Evolutionary conservation across 2,888 invertebrate species (phyloP).

Genomic region (Polyommatus icarus): DNA sequence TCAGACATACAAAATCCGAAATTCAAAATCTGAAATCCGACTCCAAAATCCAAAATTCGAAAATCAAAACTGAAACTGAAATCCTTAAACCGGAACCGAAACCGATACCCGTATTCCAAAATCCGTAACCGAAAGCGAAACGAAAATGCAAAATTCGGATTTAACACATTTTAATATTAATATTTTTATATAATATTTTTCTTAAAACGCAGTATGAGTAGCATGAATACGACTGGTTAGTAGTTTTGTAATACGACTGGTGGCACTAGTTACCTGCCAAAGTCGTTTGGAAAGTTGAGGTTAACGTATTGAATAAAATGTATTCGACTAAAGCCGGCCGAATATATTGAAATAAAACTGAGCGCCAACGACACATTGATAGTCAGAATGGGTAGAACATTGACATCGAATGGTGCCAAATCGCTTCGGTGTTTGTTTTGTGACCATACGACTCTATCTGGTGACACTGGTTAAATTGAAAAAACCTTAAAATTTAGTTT

Average conservation of each 20-base stretch:
- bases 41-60: too few species aligned
- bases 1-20: too few species aligned
- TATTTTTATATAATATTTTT: too few species aligned
- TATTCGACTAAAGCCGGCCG: conserved; percentile 20
- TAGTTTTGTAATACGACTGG: neutral
- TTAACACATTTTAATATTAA: too few species aligned
- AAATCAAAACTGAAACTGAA: too few species aligned
- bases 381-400: conserved; percentile 47
- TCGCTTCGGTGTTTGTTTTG: conserved; percentile 47
- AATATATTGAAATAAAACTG: conserved; percentile 36
- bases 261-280: neutral
- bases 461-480: conserved; percentile 41
- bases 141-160: too few species aligned
- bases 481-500: neutral
- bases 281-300: neutral
- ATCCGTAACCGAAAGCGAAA: too few species aligned
- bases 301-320: neutral
- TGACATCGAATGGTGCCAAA: conserved; percentile 47
- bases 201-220: neutral
- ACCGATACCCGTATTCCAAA: too few species aligned
- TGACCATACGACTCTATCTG: neutral
- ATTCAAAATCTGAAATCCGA: too few species aligned
- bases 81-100: too few species aligned
- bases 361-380: conserved; percentile 44
- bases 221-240: neutral